Evolutionary conservation across 2,888 invertebrate species (phyloP), one percentile per base, ranked within the genome.

Genomic region (Dorcus parallelipipedus): DNA sequence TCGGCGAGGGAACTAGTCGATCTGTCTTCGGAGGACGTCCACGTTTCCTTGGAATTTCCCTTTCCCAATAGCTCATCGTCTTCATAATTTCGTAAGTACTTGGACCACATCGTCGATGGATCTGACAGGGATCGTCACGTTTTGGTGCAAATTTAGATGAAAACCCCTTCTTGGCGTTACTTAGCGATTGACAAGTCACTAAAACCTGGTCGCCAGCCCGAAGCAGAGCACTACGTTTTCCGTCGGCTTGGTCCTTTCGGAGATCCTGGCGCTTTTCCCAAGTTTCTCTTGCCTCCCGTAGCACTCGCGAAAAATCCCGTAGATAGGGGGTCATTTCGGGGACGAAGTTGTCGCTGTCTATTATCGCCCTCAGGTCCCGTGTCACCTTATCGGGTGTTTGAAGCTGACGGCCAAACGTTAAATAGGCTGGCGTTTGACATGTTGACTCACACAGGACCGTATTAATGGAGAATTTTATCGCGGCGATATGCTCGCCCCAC

Each of bases 351-450:
- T 61, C 51, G 26, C 49, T 48, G 26, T 52, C 47, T 10, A 49
- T 49, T 43, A 59, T 66, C 59, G 43, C 50, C 38, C 8, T 45
- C 17, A 26, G 9, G 33, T 57, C 57, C 4, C 53, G 47, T 5
- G 52, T 53, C 10, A 56, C 59, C 8, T 67, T 60, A 38, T 56
- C 41, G 1, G 63, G 65, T 63, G 58, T 64, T 52, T 62, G 59
- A 7, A 73, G 26, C 47, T 74, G 70, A 5, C 69, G 55, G 0
- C 63, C 73, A 42, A 72, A 70, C 0, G 64, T 68, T 1, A 72
- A 56, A 38, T 64, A 72, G 1, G 71, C 69, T 1, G 73, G 62
- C 0, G 68, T 60, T 4, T 33, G 26, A 0, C 68, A 67, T 1
- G 71, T 71, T 1, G 61, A 53, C 2, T 38, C 17, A 20, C 65